Evolutionary conservation across 2,888 invertebrate species (phyloP).

Genomic region (Tillus elongatus): DNA sequence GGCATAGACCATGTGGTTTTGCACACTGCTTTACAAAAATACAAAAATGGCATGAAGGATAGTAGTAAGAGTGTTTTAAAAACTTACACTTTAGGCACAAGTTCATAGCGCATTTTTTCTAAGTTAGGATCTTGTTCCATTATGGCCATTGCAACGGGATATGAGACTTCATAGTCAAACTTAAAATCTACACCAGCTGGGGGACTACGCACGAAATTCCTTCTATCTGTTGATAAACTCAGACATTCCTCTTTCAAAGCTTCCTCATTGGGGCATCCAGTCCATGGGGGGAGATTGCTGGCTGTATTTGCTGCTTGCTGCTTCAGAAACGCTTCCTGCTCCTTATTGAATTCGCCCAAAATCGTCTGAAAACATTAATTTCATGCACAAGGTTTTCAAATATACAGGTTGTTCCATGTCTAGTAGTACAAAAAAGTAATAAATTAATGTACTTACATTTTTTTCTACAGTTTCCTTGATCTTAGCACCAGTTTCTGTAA

Average conservation of each 20-base stretch:
- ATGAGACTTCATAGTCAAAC: slow-evolving; percentile 88
- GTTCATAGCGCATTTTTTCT: slow-evolving; percentile 96
- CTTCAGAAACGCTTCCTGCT: slow-evolving; percentile 92
- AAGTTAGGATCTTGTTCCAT: slow-evolving; percentile 92
- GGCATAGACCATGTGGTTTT: too few species aligned
- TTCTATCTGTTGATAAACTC: slow-evolving; percentile 85
- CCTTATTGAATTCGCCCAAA: slow-evolving; percentile 92
- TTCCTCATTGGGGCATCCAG: slow-evolving; percentile 90
- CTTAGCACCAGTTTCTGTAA: slow-evolving; percentile 82
- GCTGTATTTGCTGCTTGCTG: slow-evolving; percentile 65
- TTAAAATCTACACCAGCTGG: slow-evolving; percentile 91
- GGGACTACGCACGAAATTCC: slow-evolving; percentile 95
- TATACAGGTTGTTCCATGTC: background rate
- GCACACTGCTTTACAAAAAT: too few species aligned
- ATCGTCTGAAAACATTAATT: slow-evolving; percentile 60
- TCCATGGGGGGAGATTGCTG: slow-evolving; percentile 83
- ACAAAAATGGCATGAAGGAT: too few species aligned
- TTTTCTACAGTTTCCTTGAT: slow-evolving; percentile 95
- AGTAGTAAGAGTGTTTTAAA: too few species aligned
- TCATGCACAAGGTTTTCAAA: too few species aligned
- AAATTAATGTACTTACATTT: slow-evolving; percentile 61
- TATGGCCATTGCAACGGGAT: slow-evolving; percentile 89
- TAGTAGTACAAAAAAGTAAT: too few species aligned
- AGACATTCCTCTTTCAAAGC: slow-evolving; percentile 92
- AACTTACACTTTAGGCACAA: slow-evolving; percentile 97